Evolutionary conservation across 37 sponge, comb jelly and placozoan species (phyloP), one percentile per base, ranked within the genome.

Genomic region (Lycopodina hypogea): DNA sequence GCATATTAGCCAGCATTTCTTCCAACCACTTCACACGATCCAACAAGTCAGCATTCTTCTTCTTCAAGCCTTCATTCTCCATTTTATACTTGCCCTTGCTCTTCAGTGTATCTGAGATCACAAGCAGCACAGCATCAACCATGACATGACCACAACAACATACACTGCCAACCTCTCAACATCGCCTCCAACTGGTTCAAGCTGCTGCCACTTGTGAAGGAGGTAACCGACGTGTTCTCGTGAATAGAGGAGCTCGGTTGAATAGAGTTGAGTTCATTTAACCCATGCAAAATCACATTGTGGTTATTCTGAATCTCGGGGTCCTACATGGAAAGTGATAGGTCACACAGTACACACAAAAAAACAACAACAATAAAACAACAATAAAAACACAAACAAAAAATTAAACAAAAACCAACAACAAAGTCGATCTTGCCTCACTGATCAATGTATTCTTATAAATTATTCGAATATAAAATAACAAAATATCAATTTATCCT

Each of bases 71-170:
- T 0, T 1, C 51, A 38, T 78, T 78, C 56, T 78, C 79, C n/a
- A 68, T 78, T 34, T 78, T 42, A 15, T 68, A 35, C 38, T 78
- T 53, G 23, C 53, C 51, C 68, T 78, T 78, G 68, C 33, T 67
- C 12, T 56, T 45, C 0, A 78, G 7, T 14, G 66, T 9, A 0
- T 2, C 79, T 78, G 30, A 24, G 32, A 9, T 6, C 12, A 59
- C 2, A 40, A 59, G 53, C 36, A 52, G 57, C 14, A 1, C 7
- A 33, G 38, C 39, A 69, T 51, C 50, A 36, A 33, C 26, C 68
- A 68, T 18, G 36, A 68, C 29, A 15, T 26, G 7, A 19, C 9
- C 19, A 68, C 3, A 29, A 6, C 39, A 48, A 26, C 30, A 30
- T 30, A 53, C 4, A 55, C n/a, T 70, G 12, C 68, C 9, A 9